Percentiles rank a stretch among this genome's conserved stretches.
Evolutionary conservation across 1,140 invertebrate genomes (phyloP).

Genomic region (Battus philenor): DNA sequence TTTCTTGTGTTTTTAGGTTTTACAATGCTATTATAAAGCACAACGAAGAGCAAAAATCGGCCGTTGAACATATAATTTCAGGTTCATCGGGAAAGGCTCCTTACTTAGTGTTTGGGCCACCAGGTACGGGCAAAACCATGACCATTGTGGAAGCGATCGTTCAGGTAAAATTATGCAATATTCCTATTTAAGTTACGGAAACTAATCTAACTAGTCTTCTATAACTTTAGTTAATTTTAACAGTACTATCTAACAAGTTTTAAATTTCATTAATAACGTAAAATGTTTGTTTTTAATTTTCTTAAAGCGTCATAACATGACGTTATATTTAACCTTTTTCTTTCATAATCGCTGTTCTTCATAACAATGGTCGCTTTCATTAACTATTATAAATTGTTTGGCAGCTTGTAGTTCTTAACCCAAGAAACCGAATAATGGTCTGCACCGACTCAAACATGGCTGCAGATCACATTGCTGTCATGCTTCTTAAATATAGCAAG

Average conservation of each 20-base stretch:
- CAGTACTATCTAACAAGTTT: no score
- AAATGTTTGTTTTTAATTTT: no score
- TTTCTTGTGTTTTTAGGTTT: conserved; percentile 71
- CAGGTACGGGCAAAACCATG: conserved; percentile 92
- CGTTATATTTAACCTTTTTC: no score
- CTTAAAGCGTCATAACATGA: no score
- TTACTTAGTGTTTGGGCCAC: conserved; percentile 91
- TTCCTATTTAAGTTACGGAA: no score
- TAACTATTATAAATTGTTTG: conserved; percentile 15
- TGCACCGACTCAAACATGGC: conserved; percentile 68
- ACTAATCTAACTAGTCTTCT: no score
- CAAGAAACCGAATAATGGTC: conserved; percentile 49
- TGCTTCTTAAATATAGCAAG: conserved; percentile 45
- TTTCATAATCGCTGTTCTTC: no score
- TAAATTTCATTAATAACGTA: no score
- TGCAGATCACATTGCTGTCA: conserved; percentile 56
- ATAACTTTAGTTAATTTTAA: no score
- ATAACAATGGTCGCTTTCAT: neutral
- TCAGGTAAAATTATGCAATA: conserved; percentile 80
- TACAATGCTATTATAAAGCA: conserved; percentile 78
- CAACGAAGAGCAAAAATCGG: conserved; percentile 83
- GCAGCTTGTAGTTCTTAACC: conserved; percentile 42
- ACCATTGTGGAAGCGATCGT: conserved; percentile 90
- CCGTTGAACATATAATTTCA: conserved; percentile 84
- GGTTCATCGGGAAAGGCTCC: conserved; percentile 81